Conservation (phyloP, 2,888 invertebrate genomes). For the Drosophila paranaensis region DNA sequence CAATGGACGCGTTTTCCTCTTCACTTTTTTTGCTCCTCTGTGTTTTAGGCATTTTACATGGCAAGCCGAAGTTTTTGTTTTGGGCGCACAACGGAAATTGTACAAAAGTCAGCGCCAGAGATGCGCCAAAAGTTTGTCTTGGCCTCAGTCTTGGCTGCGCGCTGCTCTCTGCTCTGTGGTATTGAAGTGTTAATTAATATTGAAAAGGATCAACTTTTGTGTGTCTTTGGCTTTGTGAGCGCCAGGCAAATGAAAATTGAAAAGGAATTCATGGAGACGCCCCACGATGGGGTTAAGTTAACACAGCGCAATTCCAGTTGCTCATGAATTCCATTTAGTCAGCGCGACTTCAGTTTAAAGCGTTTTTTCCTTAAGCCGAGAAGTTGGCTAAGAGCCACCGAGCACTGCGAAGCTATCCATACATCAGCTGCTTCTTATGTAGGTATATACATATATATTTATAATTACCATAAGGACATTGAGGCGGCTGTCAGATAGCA, state of each 20-base stretch:
- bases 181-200: slow-evolving; percentile 84
- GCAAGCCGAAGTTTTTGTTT: slow-evolving; percentile 61
- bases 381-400: neutral
- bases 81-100: slow-evolving; percentile 60
- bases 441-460: slow-evolving; percentile 8
- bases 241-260: slow-evolving; percentile 68
- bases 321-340: slow-evolving; percentile 39
- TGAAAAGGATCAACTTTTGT: slow-evolving; percentile 83
- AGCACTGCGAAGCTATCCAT: neutral
- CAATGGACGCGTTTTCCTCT: slow-evolving; percentile 53
- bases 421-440: neutral
- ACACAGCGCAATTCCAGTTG: slow-evolving; percentile 31
- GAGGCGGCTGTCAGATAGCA: slow-evolving; percentile 4
- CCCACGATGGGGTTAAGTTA: slow-evolving; percentile 13
- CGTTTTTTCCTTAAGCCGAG: slow-evolving; percentile 10
- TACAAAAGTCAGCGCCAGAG: slow-evolving; percentile 68
- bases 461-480: slow-evolving; percentile 22
- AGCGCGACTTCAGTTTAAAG: slow-evolving; percentile 23
- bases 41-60: slow-evolving; percentile 63
- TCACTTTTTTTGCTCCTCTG: slow-evolving; percentile 11
- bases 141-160: slow-evolving; percentile 42
- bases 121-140: slow-evolving; percentile 67
- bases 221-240: slow-evolving; percentile 71
- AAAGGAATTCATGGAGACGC: slow-evolving; percentile 58
- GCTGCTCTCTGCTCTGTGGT: slow-evolving; percentile 68